Evolutionary conservation across 1,140 invertebrate genomes (phyloP), one percentile per base, ranked within the genome.

Genomic region (Drosophila parvula): DNA sequence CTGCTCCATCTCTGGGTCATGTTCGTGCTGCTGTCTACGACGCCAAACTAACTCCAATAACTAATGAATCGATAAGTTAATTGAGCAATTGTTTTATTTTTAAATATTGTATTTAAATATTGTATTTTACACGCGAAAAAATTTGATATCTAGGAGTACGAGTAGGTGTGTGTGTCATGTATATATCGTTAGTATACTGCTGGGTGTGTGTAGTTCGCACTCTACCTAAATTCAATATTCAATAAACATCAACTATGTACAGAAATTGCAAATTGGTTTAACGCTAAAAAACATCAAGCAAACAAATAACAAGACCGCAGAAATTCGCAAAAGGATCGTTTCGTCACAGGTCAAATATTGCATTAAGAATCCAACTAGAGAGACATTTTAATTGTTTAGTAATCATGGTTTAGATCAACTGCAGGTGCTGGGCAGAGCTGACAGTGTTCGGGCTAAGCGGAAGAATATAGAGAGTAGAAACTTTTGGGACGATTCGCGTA

Each of bases 1-100:
- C 56, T 92, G 12, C 60, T 92, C 8, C 91, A 92, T 61, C 48
- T 92, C 3, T 92, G 91, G 91, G 91, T 92, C 32, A 82, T 92
- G 82, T 91, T 92, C 53, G 91, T 92, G 50, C 64, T 92, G 32
- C 74, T 92, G 5, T 90, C 90, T 1, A 90, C 90, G 11, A 91
- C 91, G 30, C 91, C 91, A 40, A 91, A 91, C 51, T 90, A 53
- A 71, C 22, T 75, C 34, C n/a, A 47, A 74, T 38, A 38, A 5
- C 34, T 55, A 27, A 22, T 22, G 22, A 1, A 22, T 22, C 22
- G 22, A 22, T 8, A 44, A 40, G 63, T 22, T 63, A 48, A 38
- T 77, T 80, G 80, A 84, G 78, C 77, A 84, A 84, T 77, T 62
- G 40, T 76, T 74, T 75, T 75, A 78, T 81, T 75, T 67, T 44